Evolutionary conservation across 2,888 invertebrate genomes (phyloP), one percentile per base, ranked within the genome.

Genomic region (Resseliella maxima): DNA sequence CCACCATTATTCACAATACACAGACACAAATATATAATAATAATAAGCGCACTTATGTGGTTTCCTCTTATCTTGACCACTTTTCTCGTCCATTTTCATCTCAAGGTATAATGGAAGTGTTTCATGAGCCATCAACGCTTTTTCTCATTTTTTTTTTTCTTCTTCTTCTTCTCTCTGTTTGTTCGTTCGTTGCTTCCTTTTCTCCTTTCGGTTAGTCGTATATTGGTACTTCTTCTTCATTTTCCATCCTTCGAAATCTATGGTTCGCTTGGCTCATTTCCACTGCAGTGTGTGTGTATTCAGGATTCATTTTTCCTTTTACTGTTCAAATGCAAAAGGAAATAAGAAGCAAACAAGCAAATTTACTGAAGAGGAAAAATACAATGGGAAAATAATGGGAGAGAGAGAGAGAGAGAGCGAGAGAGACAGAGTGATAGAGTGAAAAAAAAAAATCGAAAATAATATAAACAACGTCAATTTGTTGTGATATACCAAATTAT

Each of bases 41-140:
- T 85, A 86, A 86, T 86, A 86, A 86, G 86, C n/a, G n/a, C 86
- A 64, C 86, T 86, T 86, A 86, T 86, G 86, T 86, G 86, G 86
- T 54, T 86, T 86, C 86, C 86, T 86, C 83, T 86, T 86, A 86
- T 86, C 86, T 72, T 86, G 86, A 86, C 86, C 86, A 86, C 86
- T 86, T 86, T 86, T 86, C 86, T 86, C 86, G 83, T 86, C 83
- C 86, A 86, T 86, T 86, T 64, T 86, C 86, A 86, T 86, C 86
- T 72, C 83, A 86, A 83, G 86, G 86, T 86, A 85, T 86, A 86
- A 86, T 86, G 86, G 86, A 86, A 86, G 86, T 86, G 86, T 86
- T 86, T 86, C 86, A 81, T 86, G 81, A 72, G 86, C 86, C 86
- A 86, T 86, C 86, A 86, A 50, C 45, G 46, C 83, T 86, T 83